Evolutionary conservation across 2,113 vertebrate species (phyloP).

Genomic region (Psophia crepitans): DNA sequence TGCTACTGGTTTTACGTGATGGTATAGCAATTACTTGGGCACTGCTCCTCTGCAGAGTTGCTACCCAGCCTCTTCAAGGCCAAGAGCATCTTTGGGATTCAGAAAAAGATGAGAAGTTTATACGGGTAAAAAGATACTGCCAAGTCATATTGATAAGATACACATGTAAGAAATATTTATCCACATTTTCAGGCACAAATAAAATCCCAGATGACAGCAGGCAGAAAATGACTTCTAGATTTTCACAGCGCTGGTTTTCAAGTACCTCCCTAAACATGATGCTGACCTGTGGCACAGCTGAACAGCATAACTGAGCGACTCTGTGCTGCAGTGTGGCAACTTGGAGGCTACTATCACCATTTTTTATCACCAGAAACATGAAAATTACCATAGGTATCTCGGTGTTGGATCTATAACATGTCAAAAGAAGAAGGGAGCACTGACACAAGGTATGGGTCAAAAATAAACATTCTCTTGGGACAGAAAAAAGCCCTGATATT

Average conservation of each 20-base stretch:
- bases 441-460: neutral
- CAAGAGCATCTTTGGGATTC: neutral
- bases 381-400: neutral
- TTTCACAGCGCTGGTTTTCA: neutral
- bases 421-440: neutral
- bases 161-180: neutral
- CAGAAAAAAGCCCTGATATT: neutral
- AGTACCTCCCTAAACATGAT: neutral
- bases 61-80: neutral
- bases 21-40: neutral
- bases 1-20: neutral
- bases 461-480: neutral
- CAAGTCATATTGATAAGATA: neutral
- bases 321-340: neutral
- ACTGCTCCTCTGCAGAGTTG: neutral
- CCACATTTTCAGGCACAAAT: neutral
- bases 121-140: neutral
- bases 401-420: neutral
- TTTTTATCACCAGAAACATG: neutral
- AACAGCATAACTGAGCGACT: neutral
- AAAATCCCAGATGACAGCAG: neutral
- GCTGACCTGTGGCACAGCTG: neutral
- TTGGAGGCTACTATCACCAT: neutral
- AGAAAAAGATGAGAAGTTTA: neutral
- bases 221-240: neutral